Conservation (phyloP, 1,140 invertebrate genomes). For the Coenobita brevimanus region DNA sequence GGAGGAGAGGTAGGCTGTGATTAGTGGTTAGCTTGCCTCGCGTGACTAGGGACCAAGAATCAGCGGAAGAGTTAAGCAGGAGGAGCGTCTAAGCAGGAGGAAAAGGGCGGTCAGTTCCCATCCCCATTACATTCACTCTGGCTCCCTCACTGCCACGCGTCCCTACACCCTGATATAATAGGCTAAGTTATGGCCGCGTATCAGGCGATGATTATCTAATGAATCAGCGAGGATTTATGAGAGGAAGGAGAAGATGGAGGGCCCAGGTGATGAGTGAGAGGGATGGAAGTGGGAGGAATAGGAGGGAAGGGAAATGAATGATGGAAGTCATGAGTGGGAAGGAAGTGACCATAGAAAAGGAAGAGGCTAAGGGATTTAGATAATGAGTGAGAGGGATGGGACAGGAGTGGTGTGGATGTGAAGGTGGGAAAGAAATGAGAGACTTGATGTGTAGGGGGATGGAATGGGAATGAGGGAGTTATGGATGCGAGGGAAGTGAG, state of each 20-base stretch:
- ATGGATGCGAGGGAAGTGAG: background rate
- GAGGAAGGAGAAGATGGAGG: background rate
- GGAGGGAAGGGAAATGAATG: too few relatives aligned
- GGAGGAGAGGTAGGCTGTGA: too few relatives aligned
- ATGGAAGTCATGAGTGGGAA: too few relatives aligned
- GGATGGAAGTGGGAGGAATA: background rate
- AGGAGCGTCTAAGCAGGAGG: too few relatives aligned
- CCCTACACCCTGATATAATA: background rate
- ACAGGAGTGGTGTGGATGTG: background rate
- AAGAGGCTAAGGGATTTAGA: background rate
- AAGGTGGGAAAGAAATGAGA: background rate
- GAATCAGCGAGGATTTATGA: conserved; percentile 33
- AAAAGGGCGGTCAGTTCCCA: too few relatives aligned
- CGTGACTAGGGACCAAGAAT: too few relatives aligned
- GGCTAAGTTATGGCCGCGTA: conserved; percentile 17
- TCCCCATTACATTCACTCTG: background rate
- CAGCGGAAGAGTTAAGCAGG: too few relatives aligned
- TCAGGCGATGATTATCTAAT: conserved; percentile 40
- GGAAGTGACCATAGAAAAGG: too few relatives aligned
- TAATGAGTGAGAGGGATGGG: background rate
- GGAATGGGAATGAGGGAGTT: background rate
- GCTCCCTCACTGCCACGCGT: background rate
- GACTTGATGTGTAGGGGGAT: background rate
- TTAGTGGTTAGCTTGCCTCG: too few relatives aligned
- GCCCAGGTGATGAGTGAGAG: background rate